Conservation (phyloP, 2,797 vertebrate species). For the Jordanella pulchra region DNA sequence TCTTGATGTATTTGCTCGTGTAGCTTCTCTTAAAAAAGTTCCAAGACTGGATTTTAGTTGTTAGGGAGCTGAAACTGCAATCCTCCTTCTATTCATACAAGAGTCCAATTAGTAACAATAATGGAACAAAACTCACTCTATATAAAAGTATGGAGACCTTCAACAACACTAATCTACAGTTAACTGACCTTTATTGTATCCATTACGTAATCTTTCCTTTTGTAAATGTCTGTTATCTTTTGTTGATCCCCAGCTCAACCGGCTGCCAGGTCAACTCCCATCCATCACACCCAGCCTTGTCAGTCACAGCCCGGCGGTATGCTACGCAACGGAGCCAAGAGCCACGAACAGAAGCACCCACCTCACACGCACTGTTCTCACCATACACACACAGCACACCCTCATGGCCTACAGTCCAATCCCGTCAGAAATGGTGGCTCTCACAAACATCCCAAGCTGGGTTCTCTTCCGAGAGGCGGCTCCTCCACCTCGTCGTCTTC, state of each 20-base stretch:
- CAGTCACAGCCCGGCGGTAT: slow-evolving; percentile 76
- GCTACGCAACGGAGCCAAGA: slow-evolving; percentile 80
- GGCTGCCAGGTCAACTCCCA: slow-evolving; percentile 74
- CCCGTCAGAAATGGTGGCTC: slow-evolving; percentile 70
- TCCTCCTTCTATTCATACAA: too few species aligned
- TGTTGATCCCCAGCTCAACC: slow-evolving; percentile 84
- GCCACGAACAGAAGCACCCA: slow-evolving; percentile 54
- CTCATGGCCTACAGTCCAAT: slow-evolving; percentile 65
- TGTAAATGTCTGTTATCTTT: slow-evolving; percentile 16
- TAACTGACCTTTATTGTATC: background rate
- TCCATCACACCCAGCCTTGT: slow-evolving; percentile 66
- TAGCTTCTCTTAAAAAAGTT: too few species aligned
- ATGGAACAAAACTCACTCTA: too few species aligned
- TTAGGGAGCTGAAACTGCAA: too few species aligned
- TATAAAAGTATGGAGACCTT: too few species aligned
- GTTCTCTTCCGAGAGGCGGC: slow-evolving; percentile 72
- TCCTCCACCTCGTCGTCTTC: slow-evolving; percentile 80
- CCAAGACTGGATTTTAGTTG: too few species aligned
- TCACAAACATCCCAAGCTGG: slow-evolving; percentile 74
- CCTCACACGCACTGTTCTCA: slow-evolving; percentile 66
- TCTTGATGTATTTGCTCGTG: too few species aligned
- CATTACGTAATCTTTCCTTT: background rate
- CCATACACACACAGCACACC: slow-evolving; percentile 59
- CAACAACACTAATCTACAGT: background rate
- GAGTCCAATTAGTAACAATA: too few species aligned